Evolutionary conservation across 2,888 invertebrate species (phyloP).

Genomic region (Caenorhabditis sp.): DNA sequence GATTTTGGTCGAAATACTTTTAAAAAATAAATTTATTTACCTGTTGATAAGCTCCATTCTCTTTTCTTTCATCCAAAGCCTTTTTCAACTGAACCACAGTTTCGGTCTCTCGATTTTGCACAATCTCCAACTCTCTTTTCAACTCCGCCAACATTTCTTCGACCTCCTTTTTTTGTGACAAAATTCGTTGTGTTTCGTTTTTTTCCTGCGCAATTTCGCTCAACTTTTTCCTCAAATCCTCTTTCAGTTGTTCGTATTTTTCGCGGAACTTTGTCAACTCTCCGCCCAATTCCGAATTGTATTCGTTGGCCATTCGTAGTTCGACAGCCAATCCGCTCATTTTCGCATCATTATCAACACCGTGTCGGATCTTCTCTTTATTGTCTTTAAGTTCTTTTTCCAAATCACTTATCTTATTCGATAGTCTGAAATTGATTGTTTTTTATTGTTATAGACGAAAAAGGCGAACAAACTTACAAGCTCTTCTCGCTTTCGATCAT

Average conservation of each 20-base stretch:
- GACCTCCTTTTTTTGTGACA: conserved; percentile 30
- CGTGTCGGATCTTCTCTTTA: conserved; percentile 24
- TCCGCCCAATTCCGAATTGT: conserved; percentile 33
- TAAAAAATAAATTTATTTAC: not conserved
- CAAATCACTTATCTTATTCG: conserved; percentile 17
- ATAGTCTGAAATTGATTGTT: conserved; percentile 10
- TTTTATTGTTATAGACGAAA: too few relatives aligned
- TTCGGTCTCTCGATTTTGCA: conserved; percentile 37
- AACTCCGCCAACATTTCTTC: conserved; percentile 26
- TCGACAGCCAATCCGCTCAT: conserved; percentile 23
- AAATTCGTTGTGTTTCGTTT: conserved; percentile 27
- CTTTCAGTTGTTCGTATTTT: conserved; percentile 31
- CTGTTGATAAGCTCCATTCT: conserved; percentile 46
- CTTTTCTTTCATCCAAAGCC: conserved; percentile 74
- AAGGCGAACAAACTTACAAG: conserved; percentile 9
- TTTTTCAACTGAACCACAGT: conserved; percentile 82
- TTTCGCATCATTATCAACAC: conserved; percentile 27
- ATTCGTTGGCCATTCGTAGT: conserved; percentile 29
- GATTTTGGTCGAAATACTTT: too few relatives aligned
- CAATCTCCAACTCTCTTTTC: conserved; percentile 25
- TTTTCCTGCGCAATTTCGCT: conserved; percentile 40
- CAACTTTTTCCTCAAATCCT: conserved; percentile 36
- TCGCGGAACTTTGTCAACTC: conserved; percentile 39
- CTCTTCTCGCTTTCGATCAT: conserved; percentile 30
- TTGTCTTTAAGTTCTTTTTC: conserved; percentile 25